Percentiles rank a stretch among this genome's conserved stretches.
These are phyloP conservation scores for Drosophila oshimai DNA, from an alignment of 1,140 invertebrate species.

Conservation along the genomic window DNA sequence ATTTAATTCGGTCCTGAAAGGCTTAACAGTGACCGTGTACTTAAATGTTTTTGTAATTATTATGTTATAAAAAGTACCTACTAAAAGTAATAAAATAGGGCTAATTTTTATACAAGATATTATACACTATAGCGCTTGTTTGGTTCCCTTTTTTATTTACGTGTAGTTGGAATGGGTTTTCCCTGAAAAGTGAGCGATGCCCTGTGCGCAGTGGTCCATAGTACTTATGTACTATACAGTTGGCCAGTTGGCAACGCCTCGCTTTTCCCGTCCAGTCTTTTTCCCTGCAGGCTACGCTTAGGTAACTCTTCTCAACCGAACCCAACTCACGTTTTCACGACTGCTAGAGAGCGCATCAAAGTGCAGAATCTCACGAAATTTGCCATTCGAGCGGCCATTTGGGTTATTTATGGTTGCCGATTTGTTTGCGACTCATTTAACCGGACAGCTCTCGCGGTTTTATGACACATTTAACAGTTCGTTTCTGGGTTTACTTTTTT, in stretches of 20 bases:
- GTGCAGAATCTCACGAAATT: slow-evolving; percentile 78
- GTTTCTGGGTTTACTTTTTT: slow-evolving; percentile 24
- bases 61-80: too few species aligned
- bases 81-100: too few species aligned
- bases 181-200: slow-evolving; percentile 21
- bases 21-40: too few species aligned
- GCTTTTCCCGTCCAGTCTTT: slow-evolving; percentile 25
- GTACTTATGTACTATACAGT: too few species aligned
- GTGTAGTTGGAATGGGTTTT: slow-evolving; percentile 21
- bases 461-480: slow-evolving; percentile 70
- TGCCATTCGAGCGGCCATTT: slow-evolving; percentile 72
- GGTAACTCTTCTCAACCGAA: slow-evolving; percentile 62
- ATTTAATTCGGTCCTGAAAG: too few species aligned
- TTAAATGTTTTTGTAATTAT: too few species aligned
- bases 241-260: slow-evolving; percentile 47
- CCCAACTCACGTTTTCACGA: slow-evolving; percentile 69
- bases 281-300: slow-evolving; percentile 52
- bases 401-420: slow-evolving; percentile 72
- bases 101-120: too few species aligned
- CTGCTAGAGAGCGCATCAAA: slow-evolving; percentile 63
- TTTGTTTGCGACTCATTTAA: slow-evolving; percentile 72
- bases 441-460: slow-evolving; percentile 52
- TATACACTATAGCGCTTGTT: too few species aligned
- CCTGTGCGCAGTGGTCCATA: slow-evolving; percentile 8
- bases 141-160: too few species aligned